A percentile compares a stretch with the other conserved stretches of the same genome.
Evolutionary conservation across 2,113 vertebrate species (phyloP).

Genomic region (Anhinga anhinga): DNA sequence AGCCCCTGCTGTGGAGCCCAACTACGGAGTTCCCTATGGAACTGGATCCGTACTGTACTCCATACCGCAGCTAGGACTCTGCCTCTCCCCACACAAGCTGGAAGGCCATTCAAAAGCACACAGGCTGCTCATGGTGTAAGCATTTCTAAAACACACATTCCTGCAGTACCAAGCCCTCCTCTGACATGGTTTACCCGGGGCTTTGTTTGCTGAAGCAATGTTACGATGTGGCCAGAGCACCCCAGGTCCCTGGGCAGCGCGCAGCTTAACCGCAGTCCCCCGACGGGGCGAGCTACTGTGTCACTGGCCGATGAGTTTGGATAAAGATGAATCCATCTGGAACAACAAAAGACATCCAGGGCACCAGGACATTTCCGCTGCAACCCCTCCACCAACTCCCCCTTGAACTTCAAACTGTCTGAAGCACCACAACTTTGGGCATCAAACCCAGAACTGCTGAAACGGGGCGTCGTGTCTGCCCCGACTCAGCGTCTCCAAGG

Average conservation of each 20-base stretch:
- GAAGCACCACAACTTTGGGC: not conserved
- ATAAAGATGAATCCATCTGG: not conserved
- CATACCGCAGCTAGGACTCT: not conserved
- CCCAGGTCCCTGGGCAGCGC: not conserved
- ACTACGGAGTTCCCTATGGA: not conserved
- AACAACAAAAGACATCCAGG: not conserved
- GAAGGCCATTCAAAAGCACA: not conserved
- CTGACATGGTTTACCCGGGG: not conserved
- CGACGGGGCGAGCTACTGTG: fast-evolving
- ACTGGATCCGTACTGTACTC: not conserved
- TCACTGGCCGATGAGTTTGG: not conserved
- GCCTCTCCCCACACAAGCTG: not conserved
- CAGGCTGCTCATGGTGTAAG: not conserved
- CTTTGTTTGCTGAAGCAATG: not conserved
- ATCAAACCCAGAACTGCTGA: not conserved
- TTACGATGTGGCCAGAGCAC: not conserved
- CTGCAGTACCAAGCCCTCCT: not conserved
- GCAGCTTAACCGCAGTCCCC: not conserved
- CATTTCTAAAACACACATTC: not conserved
- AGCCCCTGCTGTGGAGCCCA: not conserved
- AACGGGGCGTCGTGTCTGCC: not conserved
- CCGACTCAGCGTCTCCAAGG: not conserved
- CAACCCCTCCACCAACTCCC: not conserved
- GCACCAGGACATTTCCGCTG: not conserved
- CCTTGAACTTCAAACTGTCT: not conserved